Conservation (phyloP, 2,888 invertebrate species). For the Mythimna albipuncta region DNA sequence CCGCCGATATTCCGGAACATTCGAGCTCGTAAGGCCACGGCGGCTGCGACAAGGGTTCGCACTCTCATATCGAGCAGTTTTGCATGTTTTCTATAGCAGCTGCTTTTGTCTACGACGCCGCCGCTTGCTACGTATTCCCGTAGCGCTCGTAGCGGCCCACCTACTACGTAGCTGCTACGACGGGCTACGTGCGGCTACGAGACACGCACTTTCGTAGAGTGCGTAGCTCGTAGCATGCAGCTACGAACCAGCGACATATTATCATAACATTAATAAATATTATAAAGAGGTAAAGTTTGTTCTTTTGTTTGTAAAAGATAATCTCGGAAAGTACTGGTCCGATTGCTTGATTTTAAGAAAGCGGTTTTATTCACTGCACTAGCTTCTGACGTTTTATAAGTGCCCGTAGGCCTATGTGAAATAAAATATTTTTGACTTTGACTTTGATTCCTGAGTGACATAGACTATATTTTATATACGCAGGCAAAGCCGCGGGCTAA, state of each 20-base stretch:
- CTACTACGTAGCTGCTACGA: conserved; percentile 15
- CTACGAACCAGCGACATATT: neutral
- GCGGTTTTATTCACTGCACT: no score
- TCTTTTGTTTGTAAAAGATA: no score
- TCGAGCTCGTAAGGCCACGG: conserved; percentile 9
- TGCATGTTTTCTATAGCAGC: conserved; percentile 7
- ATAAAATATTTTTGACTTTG: no score
- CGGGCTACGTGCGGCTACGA: conserved; percentile 4
- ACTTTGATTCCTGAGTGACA: no score
- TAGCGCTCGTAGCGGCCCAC: conserved; percentile 15
- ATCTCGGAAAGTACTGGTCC: no score
- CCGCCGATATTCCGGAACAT: conserved; percentile 21
- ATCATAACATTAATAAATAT: neutral
- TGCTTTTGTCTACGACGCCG: conserved; percentile 11
- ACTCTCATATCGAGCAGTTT: conserved; percentile 30
- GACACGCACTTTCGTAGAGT: neutral
- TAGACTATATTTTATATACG: no score
- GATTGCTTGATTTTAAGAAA: no score
- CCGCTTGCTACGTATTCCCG: neutral
- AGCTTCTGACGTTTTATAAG: no score
- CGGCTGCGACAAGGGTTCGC: conserved; percentile 33
- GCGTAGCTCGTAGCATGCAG: neutral
- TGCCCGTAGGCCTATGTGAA: no score
- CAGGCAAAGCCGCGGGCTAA: no score
- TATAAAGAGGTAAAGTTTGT: no score